Percentiles rank a stretch among this genome's conserved stretches.
Conservation (phyloP, 2,113 vertebrate species). For the Reinhardtius hippoglossoides region DNA sequence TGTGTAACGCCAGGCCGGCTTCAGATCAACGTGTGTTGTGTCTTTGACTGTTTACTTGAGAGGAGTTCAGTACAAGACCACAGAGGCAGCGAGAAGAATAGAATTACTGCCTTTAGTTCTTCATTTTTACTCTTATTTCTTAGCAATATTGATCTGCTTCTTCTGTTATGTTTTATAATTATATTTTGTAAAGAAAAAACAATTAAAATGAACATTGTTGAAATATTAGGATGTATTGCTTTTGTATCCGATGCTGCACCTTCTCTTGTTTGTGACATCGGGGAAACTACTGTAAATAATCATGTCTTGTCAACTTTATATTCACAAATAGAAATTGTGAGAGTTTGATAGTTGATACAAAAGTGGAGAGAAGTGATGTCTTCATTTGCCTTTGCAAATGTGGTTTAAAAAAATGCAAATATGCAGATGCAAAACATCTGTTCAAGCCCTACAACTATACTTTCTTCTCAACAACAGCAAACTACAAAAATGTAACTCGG, state of each 20-base stretch:
- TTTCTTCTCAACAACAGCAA: no score
- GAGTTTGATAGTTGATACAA: no score
- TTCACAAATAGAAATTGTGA: no score
- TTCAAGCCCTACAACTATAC: not conserved
- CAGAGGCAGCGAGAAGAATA: conserved; percentile 24
- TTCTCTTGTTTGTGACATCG: not conserved
- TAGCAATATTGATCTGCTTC: conserved; percentile 63
- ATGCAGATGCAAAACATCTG: not conserved
- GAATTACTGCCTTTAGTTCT: conserved; percentile 61
- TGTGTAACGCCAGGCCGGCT: conserved; percentile 5
- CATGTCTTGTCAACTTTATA: no score
- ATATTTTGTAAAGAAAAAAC: conserved; percentile 75
- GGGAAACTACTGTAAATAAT: no score
- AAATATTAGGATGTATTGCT: not conserved
- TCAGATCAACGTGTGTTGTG: conserved; percentile 37
- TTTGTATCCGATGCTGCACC: not conserved
- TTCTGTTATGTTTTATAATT: conserved; percentile 67
- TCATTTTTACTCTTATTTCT: conserved; percentile 43
- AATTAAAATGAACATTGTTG: conserved; percentile 42
- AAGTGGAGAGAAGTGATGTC: no score
- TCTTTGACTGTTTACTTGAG: conserved; percentile 56
- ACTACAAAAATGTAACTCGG: no score
- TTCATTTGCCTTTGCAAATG: no score
- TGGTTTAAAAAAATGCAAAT: not conserved
- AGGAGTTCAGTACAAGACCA: conserved; percentile 21